Conservation (phyloP, 2,797 vertebrate species). For the Brachyrhaphis roseni region DNA sequence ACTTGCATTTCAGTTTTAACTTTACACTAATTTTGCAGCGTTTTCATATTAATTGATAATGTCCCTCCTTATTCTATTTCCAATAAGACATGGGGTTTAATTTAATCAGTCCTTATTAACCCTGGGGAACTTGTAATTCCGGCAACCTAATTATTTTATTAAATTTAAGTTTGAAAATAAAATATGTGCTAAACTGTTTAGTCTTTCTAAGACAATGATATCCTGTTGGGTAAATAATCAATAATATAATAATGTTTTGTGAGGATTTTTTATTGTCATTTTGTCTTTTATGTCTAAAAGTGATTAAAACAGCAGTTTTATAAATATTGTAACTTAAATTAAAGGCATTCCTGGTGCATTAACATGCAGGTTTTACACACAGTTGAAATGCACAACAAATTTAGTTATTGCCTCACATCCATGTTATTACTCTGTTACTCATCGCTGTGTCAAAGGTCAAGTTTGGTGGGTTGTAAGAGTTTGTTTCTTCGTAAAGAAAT, state of each 20-base stretch:
- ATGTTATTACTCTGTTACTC: conserved; percentile 13
- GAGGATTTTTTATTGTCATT: not conserved
- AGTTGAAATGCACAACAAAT: not conserved
- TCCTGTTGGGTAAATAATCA: not conserved
- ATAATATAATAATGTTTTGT: not conserved
- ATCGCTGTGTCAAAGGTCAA: not conserved
- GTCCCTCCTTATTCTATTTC: not conserved
- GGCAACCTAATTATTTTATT: not conserved
- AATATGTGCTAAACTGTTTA: not conserved
- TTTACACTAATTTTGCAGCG: not conserved
- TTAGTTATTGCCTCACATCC: conserved; percentile 4
- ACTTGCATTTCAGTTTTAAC: not conserved
- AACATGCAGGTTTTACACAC: not conserved
- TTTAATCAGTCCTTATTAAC: not conserved
- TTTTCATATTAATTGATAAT: not conserved
- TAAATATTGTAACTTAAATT: not conserved
- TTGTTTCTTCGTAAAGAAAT: conserved; percentile 59
- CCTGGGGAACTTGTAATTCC: not conserved
- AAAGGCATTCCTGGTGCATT: not conserved
- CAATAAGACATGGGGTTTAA: not conserved
- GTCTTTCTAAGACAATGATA: not conserved
- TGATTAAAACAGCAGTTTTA: not conserved
- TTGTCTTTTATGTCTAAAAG: too few relatives aligned
- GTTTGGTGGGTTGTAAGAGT: conserved; percentile 42
- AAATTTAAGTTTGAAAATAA: not conserved